Evolutionary conservation across 2,797 vertebrate genomes (phyloP).

Genomic region (Chlorospingus flavigularis): DNA sequence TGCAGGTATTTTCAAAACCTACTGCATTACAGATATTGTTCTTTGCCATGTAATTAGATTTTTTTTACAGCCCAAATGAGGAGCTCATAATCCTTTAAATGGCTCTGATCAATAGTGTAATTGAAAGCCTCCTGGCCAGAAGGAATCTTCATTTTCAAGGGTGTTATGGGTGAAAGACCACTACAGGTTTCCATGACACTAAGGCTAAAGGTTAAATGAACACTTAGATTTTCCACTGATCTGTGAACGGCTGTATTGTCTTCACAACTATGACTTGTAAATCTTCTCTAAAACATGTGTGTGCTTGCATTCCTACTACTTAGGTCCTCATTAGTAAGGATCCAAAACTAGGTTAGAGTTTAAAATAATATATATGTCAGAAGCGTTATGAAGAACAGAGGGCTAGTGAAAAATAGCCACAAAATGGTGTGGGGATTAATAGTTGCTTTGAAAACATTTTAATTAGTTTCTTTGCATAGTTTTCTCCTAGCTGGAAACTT

Average conservation of each 20-base stretch:
- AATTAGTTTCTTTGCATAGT: not conserved
- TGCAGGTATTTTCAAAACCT: slow-evolving; percentile 19
- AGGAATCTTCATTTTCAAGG: slow-evolving; percentile 71
- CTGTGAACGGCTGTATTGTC: slow-evolving; percentile 70
- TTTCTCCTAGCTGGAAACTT: not conserved
- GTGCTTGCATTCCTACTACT: not conserved
- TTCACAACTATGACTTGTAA: slow-evolving; percentile 66
- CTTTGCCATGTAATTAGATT: slow-evolving; percentile 69
- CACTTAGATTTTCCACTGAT: slow-evolving; percentile 76
- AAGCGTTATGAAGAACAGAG: not conserved
- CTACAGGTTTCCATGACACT: slow-evolving; percentile 73
- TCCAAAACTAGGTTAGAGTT: not conserved
- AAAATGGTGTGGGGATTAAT: not conserved
- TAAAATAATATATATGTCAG: not conserved
- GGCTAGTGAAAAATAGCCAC: not conserved
- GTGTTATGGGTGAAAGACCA: slow-evolving; percentile 70
- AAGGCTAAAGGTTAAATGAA: slow-evolving; percentile 80
- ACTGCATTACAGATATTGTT: slow-evolving; percentile 54
- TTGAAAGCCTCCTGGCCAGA: slow-evolving; percentile 74
- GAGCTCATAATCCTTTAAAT: slow-evolving; percentile 77
- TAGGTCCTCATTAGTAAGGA: not conserved
- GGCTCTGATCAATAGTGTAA: slow-evolving; percentile 76
- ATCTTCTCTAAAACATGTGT: slow-evolving; percentile 49
- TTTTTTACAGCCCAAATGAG: slow-evolving; percentile 78
- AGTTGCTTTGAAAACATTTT: not conserved